Base-by-base conservation (phyloP, 2,888 invertebrate species). In the Eubasilissa splendida region DNA sequence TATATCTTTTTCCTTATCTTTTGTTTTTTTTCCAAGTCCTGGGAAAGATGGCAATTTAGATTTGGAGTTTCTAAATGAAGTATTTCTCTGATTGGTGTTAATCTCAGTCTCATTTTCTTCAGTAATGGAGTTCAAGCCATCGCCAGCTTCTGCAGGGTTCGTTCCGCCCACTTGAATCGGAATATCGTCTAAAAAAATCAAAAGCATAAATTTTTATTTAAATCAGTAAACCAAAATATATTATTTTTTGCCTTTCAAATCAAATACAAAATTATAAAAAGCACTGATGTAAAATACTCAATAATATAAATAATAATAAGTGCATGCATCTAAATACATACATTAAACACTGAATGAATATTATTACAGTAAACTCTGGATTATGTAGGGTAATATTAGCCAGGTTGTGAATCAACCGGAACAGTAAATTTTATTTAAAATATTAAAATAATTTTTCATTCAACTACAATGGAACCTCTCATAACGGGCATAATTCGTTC, bases 131-230 rank as follows among this genome's bases (percentile, higher is more conserved):
- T 93, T 91, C 58, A 95, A 88, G 85, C 92, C 88, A 81, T 91
- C 91, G 65, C 90, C 90, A 2, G 90, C 90, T 5, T 89, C 88
- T 10, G 91, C 89, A 79, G 92, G 92, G 70, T 91, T 92, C 86
- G 93, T 93, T 11, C 92, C 92, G 68, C 92, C 92, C 71, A 92
- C 92, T 91, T 96, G 96, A 86, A 96, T 96, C 70, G 96, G 96
- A 89, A 96, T 96, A 88, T 96, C 96, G 91, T 96, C 96, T 96
- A 91, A 79, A 91, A 90, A 54, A 33, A 78, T 11, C 75, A n/a
- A 54, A 54, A 12, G 9, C 4, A 58, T 9, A 58, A n/a, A n/a
- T n/a, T 8, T 58, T 58, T 58, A 9, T 58, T 58, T 58, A 58
- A 58, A n/a, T 3, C 4, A 58, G 9, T 58, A 58, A 4, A 58